Evolutionary conservation across 2,113 vertebrate species (phyloP).

Genomic region (Hippocampus abdominalis): DNA sequence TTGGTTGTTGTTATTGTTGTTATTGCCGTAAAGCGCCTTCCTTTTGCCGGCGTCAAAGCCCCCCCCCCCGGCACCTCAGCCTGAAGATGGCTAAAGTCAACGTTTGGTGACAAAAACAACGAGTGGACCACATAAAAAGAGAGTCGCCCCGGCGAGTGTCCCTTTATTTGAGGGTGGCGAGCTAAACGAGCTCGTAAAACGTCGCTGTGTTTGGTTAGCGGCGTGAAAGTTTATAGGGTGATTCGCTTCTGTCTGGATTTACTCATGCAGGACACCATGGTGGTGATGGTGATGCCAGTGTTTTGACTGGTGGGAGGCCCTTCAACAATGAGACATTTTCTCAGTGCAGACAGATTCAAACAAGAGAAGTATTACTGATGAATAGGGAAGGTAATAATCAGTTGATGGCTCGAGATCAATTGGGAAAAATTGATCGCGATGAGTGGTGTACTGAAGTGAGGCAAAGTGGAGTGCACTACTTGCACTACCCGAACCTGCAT

Average conservation of each 20-base stretch:
- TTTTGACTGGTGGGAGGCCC: conserved; percentile 35
- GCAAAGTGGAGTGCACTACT: neutral
- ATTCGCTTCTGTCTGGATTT: conserved; percentile 52
- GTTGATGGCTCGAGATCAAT: neutral
- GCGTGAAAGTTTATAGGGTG: conserved; percentile 39
- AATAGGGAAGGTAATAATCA: conserved; percentile 17
- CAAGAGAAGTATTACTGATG: conserved; percentile 2
- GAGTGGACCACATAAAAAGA: conserved; percentile 35
- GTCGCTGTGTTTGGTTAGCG: conserved; percentile 47
- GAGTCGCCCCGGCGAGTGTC: conserved; percentile 40
- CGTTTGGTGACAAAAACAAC: conserved; percentile 26
- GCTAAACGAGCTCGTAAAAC: conserved; percentile 42
- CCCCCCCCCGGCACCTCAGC: conserved; percentile 4
- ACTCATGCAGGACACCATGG: conserved; percentile 23
- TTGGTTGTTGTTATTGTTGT: neutral
- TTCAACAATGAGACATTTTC: conserved; percentile 45
- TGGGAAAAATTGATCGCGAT: neutral
- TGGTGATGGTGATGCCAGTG: neutral
- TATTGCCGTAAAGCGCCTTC: neutral
- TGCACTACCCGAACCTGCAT: neutral
- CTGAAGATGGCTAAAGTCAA: conserved; percentile 33
- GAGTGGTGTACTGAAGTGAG: neutral
- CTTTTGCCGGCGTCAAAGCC: conserved; percentile 7
- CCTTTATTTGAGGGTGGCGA: conserved; percentile 33
- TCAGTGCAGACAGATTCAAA: conserved; percentile 15